Evolutionary conservation across 2,888 invertebrate genomes (phyloP), one percentile per base, ranked within the genome.

Genomic region (Lamproptera curius): DNA sequence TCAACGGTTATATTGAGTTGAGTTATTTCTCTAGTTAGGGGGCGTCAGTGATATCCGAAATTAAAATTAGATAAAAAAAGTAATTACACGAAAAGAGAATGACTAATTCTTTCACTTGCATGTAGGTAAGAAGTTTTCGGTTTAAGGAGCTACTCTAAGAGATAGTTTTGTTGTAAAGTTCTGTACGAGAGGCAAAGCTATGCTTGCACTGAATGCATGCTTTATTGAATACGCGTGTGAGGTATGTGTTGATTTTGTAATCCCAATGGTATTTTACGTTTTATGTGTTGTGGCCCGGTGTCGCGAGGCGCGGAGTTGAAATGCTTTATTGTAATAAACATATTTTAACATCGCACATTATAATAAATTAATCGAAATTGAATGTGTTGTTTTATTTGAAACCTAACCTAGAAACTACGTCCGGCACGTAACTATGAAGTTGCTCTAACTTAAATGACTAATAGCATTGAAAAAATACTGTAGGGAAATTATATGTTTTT

Each of bases 281-380:
- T 58, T 57, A 66, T 60, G 68, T 62, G 70, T 66, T 53, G 65
- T 66, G 72, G 68, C 67, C 69, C 67, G 70, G 75, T 70, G 72
- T 54, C 53, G 67, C 65, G 66, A 64, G 65, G 65, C 58, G 62
- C 64, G 73, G 67, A 70, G 75, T 76, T 77, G 70, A 79, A 76
- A 80, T 83, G 85, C 86, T 87, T 85, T 82, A 83, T 80, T 78
- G 77, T 86, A 71, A 73, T 75, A 82, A 84, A 84, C 76, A 77
- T 85, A 84, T 85, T 86, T 85, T 87, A 87, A 87, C 87, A 87
- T 86, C 86, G 86, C 87, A 87, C 87, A 85, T 85, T 79, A 84
- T 80, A 86, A 85, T 86, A 87, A 87, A 87, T 87, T 86, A 87
- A 87, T 87, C 85, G 73, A 85, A 86, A 83, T 82, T 81, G 73